phyloP scores from a whole-genome alignment of 2,888 invertebrate species.

The Bimastos eiseni region DNA sequence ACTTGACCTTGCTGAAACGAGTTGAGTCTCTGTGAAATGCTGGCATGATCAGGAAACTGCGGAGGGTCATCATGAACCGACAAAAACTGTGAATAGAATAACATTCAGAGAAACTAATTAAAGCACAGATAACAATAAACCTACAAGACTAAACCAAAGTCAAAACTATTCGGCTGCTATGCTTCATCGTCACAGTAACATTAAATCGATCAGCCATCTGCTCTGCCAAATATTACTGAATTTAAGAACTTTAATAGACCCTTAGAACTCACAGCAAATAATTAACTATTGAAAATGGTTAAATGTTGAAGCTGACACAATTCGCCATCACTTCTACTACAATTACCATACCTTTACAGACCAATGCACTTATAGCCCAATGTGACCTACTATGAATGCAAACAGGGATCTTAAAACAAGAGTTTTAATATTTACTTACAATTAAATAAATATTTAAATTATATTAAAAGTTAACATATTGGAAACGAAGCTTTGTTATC shows the following conservation, averaged over 20 bases:
- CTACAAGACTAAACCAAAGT: background rate
- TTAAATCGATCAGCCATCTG: too few relatives aligned
- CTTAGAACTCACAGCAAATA: background rate
- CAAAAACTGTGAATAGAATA: background rate
- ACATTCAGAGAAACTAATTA: conserved; percentile 2
- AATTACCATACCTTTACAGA: background rate
- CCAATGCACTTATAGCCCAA: background rate
- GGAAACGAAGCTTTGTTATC: background rate
- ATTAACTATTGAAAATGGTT: background rate
- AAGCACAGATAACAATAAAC: background rate
- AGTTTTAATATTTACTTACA: background rate
- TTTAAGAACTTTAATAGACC: too few relatives aligned
- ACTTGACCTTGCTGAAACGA: background rate
- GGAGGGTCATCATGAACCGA: background rate
- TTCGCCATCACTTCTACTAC: background rate
- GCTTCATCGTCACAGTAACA: too few relatives aligned
- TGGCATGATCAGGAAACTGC: background rate
- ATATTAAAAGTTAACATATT: too few relatives aligned
- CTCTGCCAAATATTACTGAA: too few relatives aligned
- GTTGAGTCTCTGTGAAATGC: background rate
- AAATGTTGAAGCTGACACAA: background rate
- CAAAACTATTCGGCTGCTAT: too few relatives aligned
- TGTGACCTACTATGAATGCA: background rate
- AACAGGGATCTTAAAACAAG: too few relatives aligned
- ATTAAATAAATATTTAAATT: background rate